Conservation (phyloP, 2,113 vertebrate species). For the Vireo altiloquus region DNA sequence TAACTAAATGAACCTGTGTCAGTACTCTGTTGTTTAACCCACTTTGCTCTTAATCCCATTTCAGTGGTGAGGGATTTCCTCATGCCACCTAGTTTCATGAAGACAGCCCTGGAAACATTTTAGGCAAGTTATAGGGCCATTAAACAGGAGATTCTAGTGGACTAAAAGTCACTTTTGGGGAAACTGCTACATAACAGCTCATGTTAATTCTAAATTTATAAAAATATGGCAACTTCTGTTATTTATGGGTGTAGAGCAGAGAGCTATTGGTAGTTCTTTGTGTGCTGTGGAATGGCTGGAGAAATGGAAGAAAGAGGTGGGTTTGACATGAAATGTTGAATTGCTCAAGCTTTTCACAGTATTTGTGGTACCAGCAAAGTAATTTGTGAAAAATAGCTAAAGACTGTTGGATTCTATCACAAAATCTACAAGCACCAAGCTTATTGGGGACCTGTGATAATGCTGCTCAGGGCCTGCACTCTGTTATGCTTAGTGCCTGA, state of each 20-base stretch:
- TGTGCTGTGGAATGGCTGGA: slow-evolving; percentile 23
- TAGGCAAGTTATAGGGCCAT: not conserved
- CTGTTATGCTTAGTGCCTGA: slow-evolving; percentile 10
- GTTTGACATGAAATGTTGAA: slow-evolving; percentile 40
- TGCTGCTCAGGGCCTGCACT: slow-evolving; percentile 9
- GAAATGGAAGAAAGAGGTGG: not conserved
- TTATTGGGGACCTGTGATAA: slow-evolving; percentile 17
- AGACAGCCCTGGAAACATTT: not conserved
- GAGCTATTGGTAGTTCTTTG: slow-evolving; percentile 62
- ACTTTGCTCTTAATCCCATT: slow-evolving; percentile 43
- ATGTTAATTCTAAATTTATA: slow-evolving; percentile 27
- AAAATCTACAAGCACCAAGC: slow-evolving; percentile 32
- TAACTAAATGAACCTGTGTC: slow-evolving; percentile 61
- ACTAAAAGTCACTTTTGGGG: not conserved
- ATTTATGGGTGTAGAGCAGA: slow-evolving; percentile 45
- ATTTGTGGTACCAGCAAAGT: not conserved
- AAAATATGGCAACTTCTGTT: slow-evolving; percentile 50
- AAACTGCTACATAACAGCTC: not conserved
- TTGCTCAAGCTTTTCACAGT: slow-evolving; percentile 8
- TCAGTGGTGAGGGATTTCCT: not conserved
- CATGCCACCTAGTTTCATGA: not conserved
- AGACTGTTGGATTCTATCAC: slow-evolving; percentile 39
- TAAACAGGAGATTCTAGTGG: slow-evolving; percentile 8
- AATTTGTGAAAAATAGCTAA: slow-evolving; percentile 45
- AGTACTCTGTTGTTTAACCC: slow-evolving; percentile 21